phyloP scores from a whole-genome alignment of 2,888 invertebrate genomes.

The Apodemia zela region DNA sequence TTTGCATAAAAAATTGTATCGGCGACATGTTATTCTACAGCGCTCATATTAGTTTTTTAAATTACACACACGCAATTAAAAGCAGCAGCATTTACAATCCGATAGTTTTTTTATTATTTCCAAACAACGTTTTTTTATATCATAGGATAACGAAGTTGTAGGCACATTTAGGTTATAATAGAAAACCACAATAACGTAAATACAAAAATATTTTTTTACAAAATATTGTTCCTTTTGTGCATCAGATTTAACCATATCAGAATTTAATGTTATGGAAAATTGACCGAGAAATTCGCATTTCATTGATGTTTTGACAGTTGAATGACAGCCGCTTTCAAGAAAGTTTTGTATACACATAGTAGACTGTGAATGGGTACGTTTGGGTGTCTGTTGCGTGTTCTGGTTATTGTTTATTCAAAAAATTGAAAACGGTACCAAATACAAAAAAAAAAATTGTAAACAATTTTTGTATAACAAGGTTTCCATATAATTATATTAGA shows the following conservation, averaged over 20 bases:
- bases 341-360: conserved; percentile 59
- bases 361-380: conserved; percentile 38
- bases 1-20: no score
- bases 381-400: background rate
- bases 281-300: conserved; percentile 47
- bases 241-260: conserved; percentile 41
- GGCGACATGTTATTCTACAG: no score
- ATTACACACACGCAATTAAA: no score
- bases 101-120: no score
- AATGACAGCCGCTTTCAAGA: conserved; percentile 74
- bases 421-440: background rate
- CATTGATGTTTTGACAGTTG: conserved; percentile 68
- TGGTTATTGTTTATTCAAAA: conserved; percentile 5
- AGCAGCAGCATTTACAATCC: no score
- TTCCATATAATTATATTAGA: no score
- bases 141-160: no score
- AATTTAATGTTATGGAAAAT: conserved; percentile 54
- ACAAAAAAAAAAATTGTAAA: background rate
- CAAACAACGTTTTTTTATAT: no score
- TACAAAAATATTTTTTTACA: background rate
- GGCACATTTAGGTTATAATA: no score
- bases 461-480: background rate
- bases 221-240: background rate
- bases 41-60: no score
- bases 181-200: no score